These are phyloP conservation scores for Ivindomyrus marchei DNA, from an alignment of 2,113 vertebrate species.

Conservation along the genomic window DNA sequence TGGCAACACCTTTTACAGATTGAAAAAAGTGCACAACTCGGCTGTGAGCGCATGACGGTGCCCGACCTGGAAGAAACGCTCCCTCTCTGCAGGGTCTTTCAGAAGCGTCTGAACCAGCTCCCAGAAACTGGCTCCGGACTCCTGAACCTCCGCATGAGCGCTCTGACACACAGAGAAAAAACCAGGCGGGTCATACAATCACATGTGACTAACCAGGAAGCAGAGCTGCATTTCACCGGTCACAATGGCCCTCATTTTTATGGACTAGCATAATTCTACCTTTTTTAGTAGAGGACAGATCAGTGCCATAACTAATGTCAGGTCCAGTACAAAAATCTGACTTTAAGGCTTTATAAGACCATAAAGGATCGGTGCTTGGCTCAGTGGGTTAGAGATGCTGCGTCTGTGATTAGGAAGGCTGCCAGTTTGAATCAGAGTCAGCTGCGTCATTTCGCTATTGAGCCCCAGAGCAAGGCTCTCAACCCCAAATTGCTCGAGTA, in stretches of 20 bases:
- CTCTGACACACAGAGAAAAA: constrained; percentile 30
- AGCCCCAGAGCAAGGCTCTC: not conserved
- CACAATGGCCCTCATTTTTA: not conserved
- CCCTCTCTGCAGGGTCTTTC: constrained; percentile 48
- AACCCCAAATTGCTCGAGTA: not conserved
- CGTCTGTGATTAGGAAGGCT: not conserved
- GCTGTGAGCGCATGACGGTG: not conserved
- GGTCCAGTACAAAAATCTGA: not conserved
- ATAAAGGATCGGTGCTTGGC: not conserved
- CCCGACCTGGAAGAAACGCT: constrained; percentile 51
- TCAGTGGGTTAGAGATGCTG: not conserved
- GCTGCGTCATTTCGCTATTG: not conserved
- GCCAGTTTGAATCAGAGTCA: not conserved
- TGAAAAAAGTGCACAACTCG: not conserved
- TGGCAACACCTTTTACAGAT: not conserved
- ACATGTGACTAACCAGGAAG: not conserved
- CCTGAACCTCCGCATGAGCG: constrained; percentile 39
- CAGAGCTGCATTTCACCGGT: not conserved
- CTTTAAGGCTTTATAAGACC: not conserved
- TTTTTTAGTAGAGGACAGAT: not conserved
- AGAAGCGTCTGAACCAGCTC: constrained; percentile 49
- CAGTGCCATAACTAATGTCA: not conserved
- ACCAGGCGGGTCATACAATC: not conserved
- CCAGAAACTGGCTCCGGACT: constrained; percentile 49
- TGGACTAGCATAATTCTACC: not conserved